phyloP scores from a whole-genome alignment of 1,140 invertebrate species.

The Papilio helenus region DNA sequence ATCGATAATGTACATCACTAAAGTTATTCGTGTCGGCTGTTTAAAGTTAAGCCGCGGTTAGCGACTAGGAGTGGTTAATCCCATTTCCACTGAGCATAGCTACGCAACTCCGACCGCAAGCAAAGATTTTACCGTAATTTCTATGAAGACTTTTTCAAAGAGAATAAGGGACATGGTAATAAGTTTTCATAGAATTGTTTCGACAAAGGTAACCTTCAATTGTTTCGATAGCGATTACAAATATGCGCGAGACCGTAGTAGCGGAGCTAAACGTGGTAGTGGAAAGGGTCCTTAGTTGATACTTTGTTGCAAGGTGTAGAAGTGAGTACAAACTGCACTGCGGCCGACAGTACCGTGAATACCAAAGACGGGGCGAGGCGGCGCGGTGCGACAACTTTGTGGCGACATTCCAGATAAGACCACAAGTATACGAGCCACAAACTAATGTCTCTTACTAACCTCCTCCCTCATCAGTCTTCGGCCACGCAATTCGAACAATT shows the following conservation, averaged over 20 bases:
- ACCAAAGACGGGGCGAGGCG: conserved; percentile 44
- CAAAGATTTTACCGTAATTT: too few species aligned
- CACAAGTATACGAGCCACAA: conserved; percentile 57
- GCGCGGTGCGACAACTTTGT: conserved; percentile 56
- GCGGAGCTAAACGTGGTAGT: neutral
- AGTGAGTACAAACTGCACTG: conserved; percentile 55
- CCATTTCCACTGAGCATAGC: neutral
- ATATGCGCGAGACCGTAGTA: neutral
- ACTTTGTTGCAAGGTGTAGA: conserved; percentile 59
- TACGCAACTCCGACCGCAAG: neutral
- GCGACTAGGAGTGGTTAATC: conserved; percentile 52
- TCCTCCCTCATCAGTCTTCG: conserved; percentile 50
- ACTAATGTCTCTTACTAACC: conserved; percentile 52
- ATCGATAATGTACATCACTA: conserved; percentile 18
- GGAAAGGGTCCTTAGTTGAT: conserved; percentile 49
- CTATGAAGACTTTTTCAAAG: too few species aligned
- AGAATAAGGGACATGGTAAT: too few species aligned
- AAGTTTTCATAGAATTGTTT: too few species aligned
- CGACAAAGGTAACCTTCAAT: too few species aligned
- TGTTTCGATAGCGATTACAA: neutral
- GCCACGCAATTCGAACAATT: conserved; percentile 47
- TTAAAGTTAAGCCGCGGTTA: conserved; percentile 50
- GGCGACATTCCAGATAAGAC: conserved; percentile 67
- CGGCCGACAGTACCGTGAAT: conserved; percentile 65
- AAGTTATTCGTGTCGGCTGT: conserved; percentile 59